These are phyloP conservation scores for Saguinus midas DNA, from an alignment of 2,113 vertebrate genomes.

Conservation along the genomic window DNA sequence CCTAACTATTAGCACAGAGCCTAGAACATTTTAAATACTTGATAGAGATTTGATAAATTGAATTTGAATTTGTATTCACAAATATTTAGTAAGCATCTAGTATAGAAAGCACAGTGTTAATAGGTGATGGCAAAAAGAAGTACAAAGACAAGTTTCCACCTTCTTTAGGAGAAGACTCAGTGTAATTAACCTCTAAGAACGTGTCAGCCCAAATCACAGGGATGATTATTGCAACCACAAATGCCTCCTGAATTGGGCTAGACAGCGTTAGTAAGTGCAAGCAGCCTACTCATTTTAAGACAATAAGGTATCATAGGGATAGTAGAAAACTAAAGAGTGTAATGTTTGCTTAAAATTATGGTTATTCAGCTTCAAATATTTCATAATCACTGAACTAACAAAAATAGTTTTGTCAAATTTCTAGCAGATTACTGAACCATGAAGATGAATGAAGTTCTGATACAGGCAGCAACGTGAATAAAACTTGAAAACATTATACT, in stretches of 20 bases:
- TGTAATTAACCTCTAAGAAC: background rate
- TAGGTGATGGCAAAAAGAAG: background rate
- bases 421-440: constrained; percentile 11
- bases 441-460: background rate
- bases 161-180: background rate
- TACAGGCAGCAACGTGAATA: background rate
- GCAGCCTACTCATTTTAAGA: background rate
- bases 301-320: background rate
- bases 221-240: background rate
- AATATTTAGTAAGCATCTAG: background rate
- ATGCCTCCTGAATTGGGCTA: background rate
- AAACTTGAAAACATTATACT: background rate
- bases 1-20: background rate
- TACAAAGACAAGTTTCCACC: background rate
- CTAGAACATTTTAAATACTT: background rate
- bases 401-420: constrained; percentile 10
- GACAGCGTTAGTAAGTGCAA: background rate
- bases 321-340: background rate
- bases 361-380: constrained; percentile 22
- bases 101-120: background rate
- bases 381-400: background rate
- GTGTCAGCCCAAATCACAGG: background rate
- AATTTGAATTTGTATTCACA: background rate
- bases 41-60: background rate
- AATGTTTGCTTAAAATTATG: background rate